These are phyloP conservation scores for Protonibea diacanthus DNA, from an alignment of 2,797 vertebrate species.

Conservation along the genomic window DNA sequence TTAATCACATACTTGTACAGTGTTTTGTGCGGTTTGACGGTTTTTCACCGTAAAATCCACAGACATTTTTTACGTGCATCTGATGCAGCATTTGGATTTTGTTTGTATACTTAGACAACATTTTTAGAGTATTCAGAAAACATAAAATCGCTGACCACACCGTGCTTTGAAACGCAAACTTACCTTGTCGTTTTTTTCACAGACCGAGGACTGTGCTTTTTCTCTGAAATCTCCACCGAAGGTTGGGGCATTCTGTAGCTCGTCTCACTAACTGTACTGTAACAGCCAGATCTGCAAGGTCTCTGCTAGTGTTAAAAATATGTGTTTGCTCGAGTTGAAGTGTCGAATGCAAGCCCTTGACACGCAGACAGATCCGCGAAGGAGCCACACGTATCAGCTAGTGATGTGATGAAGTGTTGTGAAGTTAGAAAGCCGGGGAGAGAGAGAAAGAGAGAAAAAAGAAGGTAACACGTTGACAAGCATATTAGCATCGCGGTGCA, in stretches of 20 bases:
- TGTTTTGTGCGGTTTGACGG: too few relatives aligned
- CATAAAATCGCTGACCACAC: background rate
- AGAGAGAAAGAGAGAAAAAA: background rate
- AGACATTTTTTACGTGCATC: too few relatives aligned
- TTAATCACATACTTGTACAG: too few relatives aligned
- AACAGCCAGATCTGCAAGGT: background rate
- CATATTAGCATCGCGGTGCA: background rate
- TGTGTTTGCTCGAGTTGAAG: conserved; percentile 6
- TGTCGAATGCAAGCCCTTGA: conserved; percentile 20
- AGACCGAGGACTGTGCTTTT: background rate
- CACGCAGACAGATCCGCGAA: conserved; percentile 12
- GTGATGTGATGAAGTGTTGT: conserved; percentile 14
- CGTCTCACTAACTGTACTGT: too few relatives aligned
- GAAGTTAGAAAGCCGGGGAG: background rate
- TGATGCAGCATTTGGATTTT: too few relatives aligned
- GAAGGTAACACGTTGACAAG: background rate
- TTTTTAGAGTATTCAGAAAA: background rate
- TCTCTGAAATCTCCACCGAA: background rate
- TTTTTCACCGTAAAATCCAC: too few relatives aligned
- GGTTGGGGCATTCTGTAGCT: background rate
- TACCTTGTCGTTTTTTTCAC: background rate
- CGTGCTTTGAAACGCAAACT: background rate
- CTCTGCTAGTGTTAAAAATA: conserved; percentile 15
- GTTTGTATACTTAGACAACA: background rate
- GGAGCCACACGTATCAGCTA: background rate